phyloP scores from a whole-genome alignment of 2,113 vertebrate genomes.

The Tychaedon coryphoeus region DNA sequence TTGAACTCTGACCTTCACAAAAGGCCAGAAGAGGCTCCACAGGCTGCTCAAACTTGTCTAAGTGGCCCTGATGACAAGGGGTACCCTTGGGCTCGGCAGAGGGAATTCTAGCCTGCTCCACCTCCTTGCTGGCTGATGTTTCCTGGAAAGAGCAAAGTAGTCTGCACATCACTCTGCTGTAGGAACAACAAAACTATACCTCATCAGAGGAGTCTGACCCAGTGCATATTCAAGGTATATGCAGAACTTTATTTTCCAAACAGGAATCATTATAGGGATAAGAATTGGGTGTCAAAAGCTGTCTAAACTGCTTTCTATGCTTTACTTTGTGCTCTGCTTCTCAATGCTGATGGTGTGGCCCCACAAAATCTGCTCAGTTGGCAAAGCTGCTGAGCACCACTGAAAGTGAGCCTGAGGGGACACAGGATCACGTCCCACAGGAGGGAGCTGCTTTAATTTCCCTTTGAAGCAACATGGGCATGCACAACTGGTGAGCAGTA shows the following conservation, averaged over 20 bases:
- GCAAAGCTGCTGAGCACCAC: neutral
- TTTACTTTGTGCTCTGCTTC: neutral
- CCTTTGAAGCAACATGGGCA: neutral
- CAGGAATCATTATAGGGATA: neutral
- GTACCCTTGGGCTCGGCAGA: neutral
- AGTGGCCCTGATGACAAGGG: neutral
- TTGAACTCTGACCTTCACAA: neutral
- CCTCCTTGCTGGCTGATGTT: neutral
- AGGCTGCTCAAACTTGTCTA: neutral
- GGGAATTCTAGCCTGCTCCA: neutral
- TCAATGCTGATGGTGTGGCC: neutral
- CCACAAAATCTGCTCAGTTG: accelerated
- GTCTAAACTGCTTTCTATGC: neutral
- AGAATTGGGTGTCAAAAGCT: neutral
- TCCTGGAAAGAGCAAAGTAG: neutral
- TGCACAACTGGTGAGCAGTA: neutral
- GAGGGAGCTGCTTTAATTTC: neutral
- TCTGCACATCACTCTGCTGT: neutral
- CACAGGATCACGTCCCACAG: neutral
- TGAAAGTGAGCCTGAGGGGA: neutral
- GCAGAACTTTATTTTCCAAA: neutral
- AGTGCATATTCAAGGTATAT: no score
- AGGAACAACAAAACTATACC: neutral
- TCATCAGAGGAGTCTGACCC: neutral
- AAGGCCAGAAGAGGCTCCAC: neutral